These are phyloP conservation scores for Drosophila ezoana DNA, from an alignment of 2,888 invertebrate species.

Conservation along the genomic window DNA sequence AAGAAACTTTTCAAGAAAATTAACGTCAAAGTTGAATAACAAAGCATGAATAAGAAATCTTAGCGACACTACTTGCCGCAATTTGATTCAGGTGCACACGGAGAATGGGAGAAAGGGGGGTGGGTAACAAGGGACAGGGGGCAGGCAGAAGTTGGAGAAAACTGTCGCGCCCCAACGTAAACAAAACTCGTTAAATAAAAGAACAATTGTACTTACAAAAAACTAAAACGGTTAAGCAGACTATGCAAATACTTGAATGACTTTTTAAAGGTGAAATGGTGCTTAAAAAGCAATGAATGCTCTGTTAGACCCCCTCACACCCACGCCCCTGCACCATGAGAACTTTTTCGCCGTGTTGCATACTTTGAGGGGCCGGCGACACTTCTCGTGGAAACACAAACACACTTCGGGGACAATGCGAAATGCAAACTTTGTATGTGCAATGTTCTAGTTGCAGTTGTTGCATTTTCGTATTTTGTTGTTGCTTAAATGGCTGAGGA, in stretches of 20 bases:
- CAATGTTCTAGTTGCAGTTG: conserved; percentile 17
- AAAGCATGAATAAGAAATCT: conserved; percentile 73
- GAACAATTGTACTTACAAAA: conserved; percentile 78
- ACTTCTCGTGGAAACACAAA: conserved; percentile 39
- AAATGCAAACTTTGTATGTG: conserved; percentile 61
- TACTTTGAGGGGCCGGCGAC: conserved; percentile 46
- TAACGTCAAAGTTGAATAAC: conserved; percentile 77
- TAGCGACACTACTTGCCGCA: conserved; percentile 50
- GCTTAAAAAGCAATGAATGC: conserved; percentile 80
- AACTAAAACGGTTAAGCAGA: conserved; percentile 80
- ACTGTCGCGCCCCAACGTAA: conserved; percentile 66
- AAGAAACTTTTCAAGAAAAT: conserved; percentile 65
- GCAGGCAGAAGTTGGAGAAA: conserved; percentile 36
- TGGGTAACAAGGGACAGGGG: background rate
- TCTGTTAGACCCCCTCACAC: conserved; percentile 7
- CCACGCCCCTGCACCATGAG: conserved; percentile 1
- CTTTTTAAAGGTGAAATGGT: conserved; percentile 83
- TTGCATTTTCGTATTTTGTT: conserved; percentile 7
- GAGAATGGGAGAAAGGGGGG: background rate
- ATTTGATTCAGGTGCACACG: conserved; percentile 19
- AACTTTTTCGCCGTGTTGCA: conserved; percentile 57
- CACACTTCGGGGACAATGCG: conserved; percentile 52
- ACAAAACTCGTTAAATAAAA: conserved; percentile 81
- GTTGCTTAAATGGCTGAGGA: conserved; percentile 7
- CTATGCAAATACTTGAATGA: conserved; percentile 83